phyloP scores from a whole-genome alignment of 2,888 invertebrate species.

The Andrena dorsata region DNA sequence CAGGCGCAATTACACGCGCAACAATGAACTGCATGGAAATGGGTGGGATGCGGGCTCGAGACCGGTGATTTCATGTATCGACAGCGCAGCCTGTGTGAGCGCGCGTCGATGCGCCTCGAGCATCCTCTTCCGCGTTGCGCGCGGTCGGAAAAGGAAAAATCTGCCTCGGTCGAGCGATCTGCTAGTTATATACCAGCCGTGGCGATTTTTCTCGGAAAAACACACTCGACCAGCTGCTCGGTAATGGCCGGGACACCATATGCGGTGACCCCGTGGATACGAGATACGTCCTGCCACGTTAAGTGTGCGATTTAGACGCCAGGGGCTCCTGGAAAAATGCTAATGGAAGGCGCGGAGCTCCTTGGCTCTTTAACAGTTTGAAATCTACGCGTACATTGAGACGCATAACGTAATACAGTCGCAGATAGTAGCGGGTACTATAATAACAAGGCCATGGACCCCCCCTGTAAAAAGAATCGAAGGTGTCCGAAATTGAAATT shows the following conservation, averaged over 20 bases:
- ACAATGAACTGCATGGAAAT: slow-evolving; percentile 65
- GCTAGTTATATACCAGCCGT: slow-evolving; percentile 58
- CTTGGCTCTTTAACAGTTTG: slow-evolving; percentile 16
- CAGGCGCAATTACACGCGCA: slow-evolving; percentile 58
- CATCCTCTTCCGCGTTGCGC: slow-evolving; percentile 77
- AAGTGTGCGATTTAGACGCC: slow-evolving; percentile 41
- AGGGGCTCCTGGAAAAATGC: slow-evolving; percentile 13
- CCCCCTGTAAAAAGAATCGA: too few relatives aligned
- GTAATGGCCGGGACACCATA: slow-evolving; percentile 46
- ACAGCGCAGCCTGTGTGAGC: background rate
- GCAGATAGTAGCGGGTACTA: too few relatives aligned
- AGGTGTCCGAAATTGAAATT: too few relatives aligned
- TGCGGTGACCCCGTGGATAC: slow-evolving; percentile 33
- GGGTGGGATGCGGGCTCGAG: slow-evolving; percentile 52
- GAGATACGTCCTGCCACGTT: slow-evolving; percentile 41
- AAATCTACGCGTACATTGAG: background rate
- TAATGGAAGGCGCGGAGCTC: slow-evolving; percentile 35
- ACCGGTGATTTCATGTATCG: slow-evolving; percentile 63
- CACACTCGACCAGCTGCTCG: slow-evolving; percentile 30
- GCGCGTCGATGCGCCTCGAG: slow-evolving; percentile 55
- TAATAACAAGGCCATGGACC: too few relatives aligned
- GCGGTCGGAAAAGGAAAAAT: slow-evolving; percentile 70
- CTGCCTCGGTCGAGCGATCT: slow-evolving; percentile 50
- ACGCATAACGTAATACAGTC: too few relatives aligned
- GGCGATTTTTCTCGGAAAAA: slow-evolving; percentile 43